Evolutionary conservation across 2,888 invertebrate genomes (phyloP).

Genomic region (Athrips mouffetella): DNA sequence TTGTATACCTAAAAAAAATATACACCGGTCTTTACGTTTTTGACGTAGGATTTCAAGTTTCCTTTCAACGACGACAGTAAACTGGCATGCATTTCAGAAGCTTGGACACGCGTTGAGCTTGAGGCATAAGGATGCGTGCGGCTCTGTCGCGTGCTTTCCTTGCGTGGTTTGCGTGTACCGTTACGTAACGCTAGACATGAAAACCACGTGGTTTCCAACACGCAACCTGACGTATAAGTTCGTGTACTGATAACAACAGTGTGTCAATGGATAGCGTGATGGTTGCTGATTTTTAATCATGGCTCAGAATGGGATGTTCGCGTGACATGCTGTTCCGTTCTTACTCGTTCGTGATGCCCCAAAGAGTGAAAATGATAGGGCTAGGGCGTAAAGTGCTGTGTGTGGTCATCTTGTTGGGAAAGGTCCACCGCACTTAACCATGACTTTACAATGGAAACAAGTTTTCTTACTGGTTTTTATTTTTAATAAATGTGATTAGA

Average conservation of each 20-base stretch:
- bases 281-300: conserved; percentile 60
- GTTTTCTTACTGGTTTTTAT: too few species aligned
- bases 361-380: conserved; percentile 26
- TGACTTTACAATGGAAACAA: background rate
- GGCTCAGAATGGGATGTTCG: conserved; percentile 52
- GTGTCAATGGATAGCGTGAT: conserved; percentile 75
- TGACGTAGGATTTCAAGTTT: conserved; percentile 3
- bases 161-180: conserved; percentile 44
- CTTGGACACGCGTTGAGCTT: conserved; percentile 21
- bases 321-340: conserved; percentile 39
- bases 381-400: conserved; percentile 17
- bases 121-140: conserved; percentile 40
- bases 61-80: conserved; percentile 5
- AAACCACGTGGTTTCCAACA: conserved; percentile 57
- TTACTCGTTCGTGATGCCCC: conserved; percentile 19
- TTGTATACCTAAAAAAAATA: too few species aligned
- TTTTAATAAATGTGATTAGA: too few species aligned
- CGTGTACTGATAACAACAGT: conserved; percentile 29
- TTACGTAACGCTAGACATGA: conserved; percentile 41
- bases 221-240: conserved; percentile 57
- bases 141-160: conserved; percentile 49
- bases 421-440: conserved; percentile 31
- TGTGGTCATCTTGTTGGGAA: conserved; percentile 35
- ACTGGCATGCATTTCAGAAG: conserved; percentile 16
- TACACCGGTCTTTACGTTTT: too few species aligned